These are phyloP conservation scores for Dipodomys ordii DNA, from an alignment of 2,113 vertebrate species.

Conservation along the genomic window DNA sequence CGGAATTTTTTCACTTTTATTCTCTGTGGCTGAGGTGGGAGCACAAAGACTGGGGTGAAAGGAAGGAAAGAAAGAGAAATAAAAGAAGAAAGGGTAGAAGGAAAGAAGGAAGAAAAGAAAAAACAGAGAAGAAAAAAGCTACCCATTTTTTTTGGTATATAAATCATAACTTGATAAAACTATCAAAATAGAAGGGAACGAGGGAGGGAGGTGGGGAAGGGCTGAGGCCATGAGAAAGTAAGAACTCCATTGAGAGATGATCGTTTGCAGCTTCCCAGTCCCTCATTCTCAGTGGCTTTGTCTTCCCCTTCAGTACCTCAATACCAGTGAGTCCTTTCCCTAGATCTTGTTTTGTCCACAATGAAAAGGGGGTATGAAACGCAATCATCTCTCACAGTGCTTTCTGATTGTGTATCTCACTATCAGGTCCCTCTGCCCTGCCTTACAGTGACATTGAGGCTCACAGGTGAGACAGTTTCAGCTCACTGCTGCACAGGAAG, in stretches of 20 bases:
- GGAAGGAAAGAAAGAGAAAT: background rate
- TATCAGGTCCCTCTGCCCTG: background rate
- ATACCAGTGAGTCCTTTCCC: background rate
- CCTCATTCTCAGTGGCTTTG: background rate
- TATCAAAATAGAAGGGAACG: background rate
- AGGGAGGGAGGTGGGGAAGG: too few relatives aligned
- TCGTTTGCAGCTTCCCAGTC: background rate
- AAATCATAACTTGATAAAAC: conserved; percentile 16
- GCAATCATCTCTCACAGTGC: background rate
- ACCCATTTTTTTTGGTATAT: background rate
- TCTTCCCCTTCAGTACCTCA: background rate
- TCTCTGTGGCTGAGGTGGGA: background rate
- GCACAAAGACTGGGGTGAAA: background rate
- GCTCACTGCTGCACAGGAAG: background rate
- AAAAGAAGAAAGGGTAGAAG: background rate
- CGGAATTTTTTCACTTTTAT: background rate
- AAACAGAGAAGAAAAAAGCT: background rate
- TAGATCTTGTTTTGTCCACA: background rate
- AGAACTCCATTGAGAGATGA: background rate
- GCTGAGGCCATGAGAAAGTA: background rate
- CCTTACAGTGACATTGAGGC: background rate
- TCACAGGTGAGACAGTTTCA: background rate
- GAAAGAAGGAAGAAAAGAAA: too few relatives aligned
- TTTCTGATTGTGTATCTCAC: background rate
- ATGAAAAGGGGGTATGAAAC: background rate